Base-by-base conservation (phyloP, 2,113 vertebrate species). In the Neoarius graeffei region DNA sequence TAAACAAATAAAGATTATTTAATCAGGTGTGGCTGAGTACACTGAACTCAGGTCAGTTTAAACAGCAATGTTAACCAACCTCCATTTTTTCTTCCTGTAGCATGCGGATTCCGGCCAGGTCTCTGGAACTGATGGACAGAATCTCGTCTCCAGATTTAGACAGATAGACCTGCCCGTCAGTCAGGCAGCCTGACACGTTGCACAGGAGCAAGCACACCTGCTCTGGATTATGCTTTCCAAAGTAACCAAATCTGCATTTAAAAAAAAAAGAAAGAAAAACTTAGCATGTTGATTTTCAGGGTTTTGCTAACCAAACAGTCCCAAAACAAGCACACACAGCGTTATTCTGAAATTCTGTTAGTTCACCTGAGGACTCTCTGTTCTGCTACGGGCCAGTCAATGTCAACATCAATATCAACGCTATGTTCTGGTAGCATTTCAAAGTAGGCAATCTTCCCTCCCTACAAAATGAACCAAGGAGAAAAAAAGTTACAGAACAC, bases 341-440 rank as follows among this genome's bases (percentile, higher is more conserved):
- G 48, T 52, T 52, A 54, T 57, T 57, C n/a, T 30, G 13, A 19
- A 57, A 80, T n/a, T n/a, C 23, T 11, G 9, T 25, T 0, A 0
- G n/a, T 89, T 91, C 92, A 99, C 98, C 97, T 97, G 91, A 97
- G 92, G 0, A 99, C 97, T 90, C 98, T 96, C 89, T 99, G 98
- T 27, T 99, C 98, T 2, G 98, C 98, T 86, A 99, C 97, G 1
- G 98, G 98, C 98, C 98, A 99, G 77, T 99, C 98, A 57, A 99
- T 97, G 90, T 99, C 98, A 82, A 98, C 94, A 23, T 99, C 98
- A 9, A 99, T 99, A 91, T 99, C 98, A 91, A 99, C 96, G 11
- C 98, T 99, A 92, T 97, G 95, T 90, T 99, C 96, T 0, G 97
- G 96, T 14, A 85, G 64, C 98, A 99, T 99, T 95, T 99, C 98